These are phyloP conservation scores for Condylostylus longicornis DNA, from an alignment of 1,140 invertebrate species.

Conservation along the genomic window DNA sequence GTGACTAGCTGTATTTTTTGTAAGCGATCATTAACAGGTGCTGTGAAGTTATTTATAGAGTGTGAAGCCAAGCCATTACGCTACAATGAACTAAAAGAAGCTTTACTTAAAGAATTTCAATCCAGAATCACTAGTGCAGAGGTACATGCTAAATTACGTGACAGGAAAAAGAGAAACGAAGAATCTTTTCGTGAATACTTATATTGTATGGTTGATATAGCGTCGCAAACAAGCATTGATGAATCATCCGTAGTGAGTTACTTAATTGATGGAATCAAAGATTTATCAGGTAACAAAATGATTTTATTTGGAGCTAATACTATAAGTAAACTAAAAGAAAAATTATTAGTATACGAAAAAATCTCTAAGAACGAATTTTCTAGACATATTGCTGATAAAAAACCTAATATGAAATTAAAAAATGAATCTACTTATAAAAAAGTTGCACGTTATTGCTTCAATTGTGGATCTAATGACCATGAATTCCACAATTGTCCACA, in stretches of 20 bases:
- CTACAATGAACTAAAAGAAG: constrained; percentile 12
- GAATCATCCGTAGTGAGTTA: constrained; percentile 20
- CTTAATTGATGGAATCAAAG: constrained; percentile 25
- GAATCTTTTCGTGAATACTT: constrained; percentile 13
- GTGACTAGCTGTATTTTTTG: too few species aligned
- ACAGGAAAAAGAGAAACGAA: constrained; percentile 11
- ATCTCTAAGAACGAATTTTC: constrained; percentile 8
- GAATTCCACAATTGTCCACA: neutral
- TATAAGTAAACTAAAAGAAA: constrained; percentile 18
- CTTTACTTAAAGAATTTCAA: constrained; percentile 12
- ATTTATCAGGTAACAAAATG: constrained; percentile 19
- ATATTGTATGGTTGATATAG: constrained; percentile 17
- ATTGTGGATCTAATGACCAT: constrained; percentile 11
- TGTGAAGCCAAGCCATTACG: constrained; percentile 5
- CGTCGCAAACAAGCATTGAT: constrained; percentile 17
- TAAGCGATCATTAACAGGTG: constrained; percentile 9
- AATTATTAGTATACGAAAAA: constrained; percentile 14
- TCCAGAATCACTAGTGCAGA: constrained; percentile 11
- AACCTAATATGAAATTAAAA: neutral
- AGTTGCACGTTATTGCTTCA: constrained; percentile 10
- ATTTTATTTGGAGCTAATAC: constrained; percentile 21
- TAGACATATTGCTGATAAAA: neutral
- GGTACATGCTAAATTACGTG: constrained; percentile 10
- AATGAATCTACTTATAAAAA: neutral
- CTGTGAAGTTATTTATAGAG: constrained; percentile 10